phyloP scores from a whole-genome alignment of 2,888 invertebrate genomes.

The Nymphalis polychloros region DNA sequence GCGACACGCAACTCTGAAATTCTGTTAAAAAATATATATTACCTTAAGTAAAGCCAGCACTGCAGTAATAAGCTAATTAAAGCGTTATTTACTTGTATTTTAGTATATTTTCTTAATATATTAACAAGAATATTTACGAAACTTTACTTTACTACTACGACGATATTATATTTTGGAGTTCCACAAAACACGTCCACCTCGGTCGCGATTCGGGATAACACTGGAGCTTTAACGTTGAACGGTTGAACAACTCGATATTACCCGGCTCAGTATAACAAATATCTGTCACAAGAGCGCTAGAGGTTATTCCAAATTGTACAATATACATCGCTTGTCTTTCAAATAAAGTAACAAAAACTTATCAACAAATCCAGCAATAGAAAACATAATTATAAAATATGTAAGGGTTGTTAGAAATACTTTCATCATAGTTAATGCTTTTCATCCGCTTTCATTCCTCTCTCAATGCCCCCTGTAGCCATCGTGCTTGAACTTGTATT shows the following conservation, averaged over 20 bases:
- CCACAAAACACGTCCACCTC: constrained; percentile 25
- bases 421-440: constrained; percentile 31
- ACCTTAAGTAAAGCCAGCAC: constrained; percentile 7
- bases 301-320: constrained; percentile 11
- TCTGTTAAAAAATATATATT: neutral
- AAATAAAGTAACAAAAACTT: too few relatives aligned
- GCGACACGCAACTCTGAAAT: neutral
- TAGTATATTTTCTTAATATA: neutral
- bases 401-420: constrained; percentile 6
- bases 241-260: constrained; percentile 41
- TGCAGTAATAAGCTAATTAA: neutral
- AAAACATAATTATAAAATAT: constrained; percentile 13
- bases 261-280: constrained; percentile 27
- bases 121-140: constrained; percentile 33
- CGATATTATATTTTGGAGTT: constrained; percentile 25
- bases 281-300: constrained; percentile 1
- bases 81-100: constrained; percentile 1
- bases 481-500: constrained; percentile 62
- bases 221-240: constrained; percentile 36
- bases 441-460: constrained; percentile 39
- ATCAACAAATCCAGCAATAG: constrained; percentile 42
- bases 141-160: constrained; percentile 37
- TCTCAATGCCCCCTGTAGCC: constrained; percentile 47
- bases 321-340: constrained; percentile 47
- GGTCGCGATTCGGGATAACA: constrained; percentile 33